Evolutionary conservation across 2,113 vertebrate species (phyloP).

Genomic region (Hystrix cristata): DNA sequence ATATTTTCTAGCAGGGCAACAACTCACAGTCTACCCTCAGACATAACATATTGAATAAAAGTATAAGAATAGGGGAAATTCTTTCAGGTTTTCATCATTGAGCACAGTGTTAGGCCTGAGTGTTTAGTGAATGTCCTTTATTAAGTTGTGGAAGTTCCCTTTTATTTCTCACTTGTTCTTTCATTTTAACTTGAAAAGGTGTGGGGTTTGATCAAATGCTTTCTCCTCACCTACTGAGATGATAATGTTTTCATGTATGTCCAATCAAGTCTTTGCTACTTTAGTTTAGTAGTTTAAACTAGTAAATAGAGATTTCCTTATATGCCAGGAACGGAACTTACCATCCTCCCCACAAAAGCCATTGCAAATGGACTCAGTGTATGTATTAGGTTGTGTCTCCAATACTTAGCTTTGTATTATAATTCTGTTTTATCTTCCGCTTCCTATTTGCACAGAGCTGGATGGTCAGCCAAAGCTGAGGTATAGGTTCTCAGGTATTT

Average conservation of each 20-base stretch:
- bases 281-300: not conserved
- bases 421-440: not conserved
- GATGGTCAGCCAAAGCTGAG: not conserved
- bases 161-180: not conserved
- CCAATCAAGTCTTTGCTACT: not conserved
- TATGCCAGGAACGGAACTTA: not conserved
- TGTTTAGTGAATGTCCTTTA: not conserved
- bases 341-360: not conserved
- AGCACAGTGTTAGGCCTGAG: not conserved
- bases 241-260: not conserved
- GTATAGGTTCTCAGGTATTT: not conserved
- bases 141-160: not conserved
- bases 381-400: not conserved
- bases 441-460: not conserved
- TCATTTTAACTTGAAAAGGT: not conserved
- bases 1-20: too few species aligned
- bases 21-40: too few species aligned
- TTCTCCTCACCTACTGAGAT: not conserved
- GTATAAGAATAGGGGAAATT: not conserved
- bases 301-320: not conserved
- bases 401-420: not conserved
- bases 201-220: not conserved
- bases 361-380: not conserved
- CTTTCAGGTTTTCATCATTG: not conserved
- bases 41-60: not conserved